Evolutionary conservation across 2,797 vertebrate genomes (phyloP).

Genomic region (Pipistrellus nathusii): DNA sequence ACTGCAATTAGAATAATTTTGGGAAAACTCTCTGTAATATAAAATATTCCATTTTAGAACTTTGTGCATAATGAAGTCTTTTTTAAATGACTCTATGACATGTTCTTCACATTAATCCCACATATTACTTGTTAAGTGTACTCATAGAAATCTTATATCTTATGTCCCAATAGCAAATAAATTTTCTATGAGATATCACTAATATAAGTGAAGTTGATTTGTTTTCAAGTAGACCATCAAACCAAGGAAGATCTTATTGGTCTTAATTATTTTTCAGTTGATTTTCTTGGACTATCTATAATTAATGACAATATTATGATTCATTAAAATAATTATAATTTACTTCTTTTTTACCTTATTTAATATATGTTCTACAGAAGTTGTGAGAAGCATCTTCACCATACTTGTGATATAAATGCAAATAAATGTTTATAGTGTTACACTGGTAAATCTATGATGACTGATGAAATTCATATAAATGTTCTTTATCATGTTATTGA

Average conservation of each 20-base stretch:
- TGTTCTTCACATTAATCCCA: neutral
- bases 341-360: neutral
- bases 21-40: neutral
- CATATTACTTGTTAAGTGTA: neutral
- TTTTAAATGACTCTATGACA: neutral
- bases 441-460: neutral
- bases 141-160: neutral
- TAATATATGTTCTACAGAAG: conserved; percentile 11
- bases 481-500: neutral
- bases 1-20: conserved; percentile 32
- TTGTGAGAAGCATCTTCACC: neutral
- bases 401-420: neutral
- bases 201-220: conserved; percentile 2
- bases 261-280: neutral
- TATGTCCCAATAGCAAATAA: neutral
- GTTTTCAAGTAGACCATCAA: neutral
- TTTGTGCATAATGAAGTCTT: neutral
- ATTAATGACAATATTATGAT: neutral
- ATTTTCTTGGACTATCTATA: neutral
- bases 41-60: neutral
- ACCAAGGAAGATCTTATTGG: neutral
- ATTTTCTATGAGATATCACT: neutral
- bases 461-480: conserved; percentile 4
- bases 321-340: conserved; percentile 19
- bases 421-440: neutral